These are phyloP conservation scores for Siniperca scherzeri DNA, from an alignment of 2,797 vertebrate species.

Conservation along the genomic window DNA sequence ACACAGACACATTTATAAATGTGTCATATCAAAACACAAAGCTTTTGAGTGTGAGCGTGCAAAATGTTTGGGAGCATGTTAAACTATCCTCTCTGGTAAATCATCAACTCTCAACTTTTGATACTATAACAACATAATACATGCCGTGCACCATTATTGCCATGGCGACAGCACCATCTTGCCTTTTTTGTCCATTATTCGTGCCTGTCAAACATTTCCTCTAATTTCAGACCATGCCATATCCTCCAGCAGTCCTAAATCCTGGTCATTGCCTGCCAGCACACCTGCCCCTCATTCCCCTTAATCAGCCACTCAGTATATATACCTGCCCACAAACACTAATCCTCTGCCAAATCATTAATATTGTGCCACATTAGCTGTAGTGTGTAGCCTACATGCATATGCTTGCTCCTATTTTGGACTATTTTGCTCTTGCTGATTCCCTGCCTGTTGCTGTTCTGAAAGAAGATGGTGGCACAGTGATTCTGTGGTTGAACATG, in stretches of 20 bases:
- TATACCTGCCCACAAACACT: conserved; percentile 1
- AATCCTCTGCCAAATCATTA: conserved; percentile 21
- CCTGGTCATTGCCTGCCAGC: conserved; percentile 16
- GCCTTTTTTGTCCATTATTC: not conserved
- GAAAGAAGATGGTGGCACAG: not conserved
- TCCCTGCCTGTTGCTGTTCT: not conserved
- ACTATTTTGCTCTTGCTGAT: conserved; percentile 3
- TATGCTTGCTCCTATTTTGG: conserved; percentile 6
- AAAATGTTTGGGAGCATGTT: conserved; percentile 33
- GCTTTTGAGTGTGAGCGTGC: conserved; percentile 30
- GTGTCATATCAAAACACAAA: conserved; percentile 18
- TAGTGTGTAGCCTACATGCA: conserved; percentile 4
- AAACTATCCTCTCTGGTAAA: conserved; percentile 35
- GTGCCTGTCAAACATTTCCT: conserved; percentile 1
- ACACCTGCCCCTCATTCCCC: conserved; percentile 32
- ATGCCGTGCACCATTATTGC: conserved; percentile 3
- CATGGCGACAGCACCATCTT: not conserved
- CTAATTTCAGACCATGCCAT: conserved; percentile 4
- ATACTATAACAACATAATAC: conserved; percentile 19
- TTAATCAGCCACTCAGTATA: conserved; percentile 23
- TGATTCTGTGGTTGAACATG: conserved; percentile 6
- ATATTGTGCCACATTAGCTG: conserved; percentile 22
- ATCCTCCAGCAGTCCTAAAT: not conserved
- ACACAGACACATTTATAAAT: not conserved
- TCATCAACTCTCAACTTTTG: conserved; percentile 39